Conservation (phyloP, 2,113 vertebrate species). For the Camelus dromedarius region DNA sequence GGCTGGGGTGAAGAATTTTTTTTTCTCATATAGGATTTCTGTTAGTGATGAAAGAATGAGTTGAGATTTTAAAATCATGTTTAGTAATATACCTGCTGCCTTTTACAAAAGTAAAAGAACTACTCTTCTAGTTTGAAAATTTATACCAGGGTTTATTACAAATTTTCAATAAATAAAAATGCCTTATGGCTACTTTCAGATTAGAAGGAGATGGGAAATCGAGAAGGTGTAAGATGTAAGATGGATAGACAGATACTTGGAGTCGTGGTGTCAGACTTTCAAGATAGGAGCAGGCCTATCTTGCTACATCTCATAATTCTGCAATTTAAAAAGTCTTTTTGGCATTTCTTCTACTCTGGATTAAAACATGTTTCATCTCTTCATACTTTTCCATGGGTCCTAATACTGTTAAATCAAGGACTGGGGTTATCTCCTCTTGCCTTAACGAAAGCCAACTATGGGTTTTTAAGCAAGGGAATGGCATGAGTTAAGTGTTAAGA, state of each 20-base stretch:
- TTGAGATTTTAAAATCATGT: constrained; percentile 55
- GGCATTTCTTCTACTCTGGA: background rate
- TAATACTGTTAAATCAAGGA: constrained; percentile 31
- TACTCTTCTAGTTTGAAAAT: constrained; percentile 33
- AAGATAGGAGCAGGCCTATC: background rate
- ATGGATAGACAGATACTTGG: background rate
- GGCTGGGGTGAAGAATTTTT: background rate
- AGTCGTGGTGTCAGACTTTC: background rate
- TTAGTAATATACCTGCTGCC: background rate
- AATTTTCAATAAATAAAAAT: constrained; percentile 20
- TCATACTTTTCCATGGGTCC: constrained; percentile 4
- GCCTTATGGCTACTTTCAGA: background rate
- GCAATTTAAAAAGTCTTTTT: constrained; percentile 23
- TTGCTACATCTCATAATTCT: background rate
- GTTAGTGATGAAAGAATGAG: constrained; percentile 42
- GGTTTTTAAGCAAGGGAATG: constrained; percentile 1
- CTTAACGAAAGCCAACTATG: background rate
- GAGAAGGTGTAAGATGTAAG: background rate
- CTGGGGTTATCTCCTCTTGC: background rate
- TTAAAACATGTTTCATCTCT: constrained; percentile 54
- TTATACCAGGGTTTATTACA: background rate
- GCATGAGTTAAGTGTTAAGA: background rate
- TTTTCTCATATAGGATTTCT: constrained; percentile 18
- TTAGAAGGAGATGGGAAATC: background rate
- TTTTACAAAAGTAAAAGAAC: constrained; percentile 29